Evolutionary conservation across 2,113 vertebrate genomes (phyloP), one percentile per base, ranked within the genome.

Genomic region (Callospermophilus lateralis): DNA sequence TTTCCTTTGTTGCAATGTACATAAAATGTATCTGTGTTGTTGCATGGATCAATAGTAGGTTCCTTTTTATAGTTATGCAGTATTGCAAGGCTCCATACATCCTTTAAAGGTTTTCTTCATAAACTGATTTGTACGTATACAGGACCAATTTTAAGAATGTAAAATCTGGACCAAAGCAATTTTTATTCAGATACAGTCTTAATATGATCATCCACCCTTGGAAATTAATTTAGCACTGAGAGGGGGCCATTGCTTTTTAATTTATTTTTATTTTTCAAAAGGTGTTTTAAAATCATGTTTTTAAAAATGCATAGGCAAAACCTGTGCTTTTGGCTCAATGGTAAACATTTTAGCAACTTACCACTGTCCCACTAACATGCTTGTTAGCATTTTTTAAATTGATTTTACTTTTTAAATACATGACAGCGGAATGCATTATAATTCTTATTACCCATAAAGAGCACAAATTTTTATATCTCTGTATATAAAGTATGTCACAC

Each of bases 261-360:
- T 67, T 74, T 89, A 30, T 68, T 51, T 94, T 86, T 76, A 42
- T 78, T 93, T 78, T 73, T 93, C 15, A 51, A 42, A 58, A 90
- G 67, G 12, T 20, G 76, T 51, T 92, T 94, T n/a, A 37, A 92
- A 94, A 70, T 58, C 20, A 39, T 32, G 8, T 58, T 84, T 95
- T 42, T 0, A 9, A 85, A 83, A 70, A 45, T 70, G 51, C 17
- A 86, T 24, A 67, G 22, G 17, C 61, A 67, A 42, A 86, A 58
- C 11, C n/a, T 76, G 32, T 76, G 10, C n/a, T 72, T 93, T 10
- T 74, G 58, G 26, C 19, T 63, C 15, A 86, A 15, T 45, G 20
- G 16, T 94, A 83, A 97, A 97, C 89, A 79, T 92, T 97, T 96
- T 95, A 97, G 85, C 96, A 80, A 96, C 98, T 98, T 96, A 78